Evolutionary conservation across 2,797 vertebrate genomes (phyloP), one percentile per base, ranked within the genome.

Genomic region (Trachurus trachurus): DNA sequence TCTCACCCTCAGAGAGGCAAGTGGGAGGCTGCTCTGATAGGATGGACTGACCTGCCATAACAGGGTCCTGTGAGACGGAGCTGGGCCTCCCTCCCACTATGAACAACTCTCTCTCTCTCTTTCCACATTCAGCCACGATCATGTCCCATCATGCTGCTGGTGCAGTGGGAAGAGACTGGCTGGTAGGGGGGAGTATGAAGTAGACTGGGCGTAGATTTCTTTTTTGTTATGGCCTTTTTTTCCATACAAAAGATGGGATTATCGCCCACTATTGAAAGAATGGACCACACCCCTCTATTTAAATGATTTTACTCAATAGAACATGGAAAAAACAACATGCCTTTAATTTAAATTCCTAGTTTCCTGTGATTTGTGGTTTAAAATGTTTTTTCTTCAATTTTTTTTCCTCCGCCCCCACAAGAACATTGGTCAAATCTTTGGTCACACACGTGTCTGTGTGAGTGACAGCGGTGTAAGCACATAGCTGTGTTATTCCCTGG

Each of bases 41-140:
- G 64, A 76, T 59, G 37, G 74, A 78, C 47, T 7, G 47, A 71
- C 53, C 76, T 63, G 67, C 82, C 80, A 82, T 75, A 83, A 77
- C 81, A 74, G 78, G 64, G 70, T 80, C 66, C 79, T 88, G 53
- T 67, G 69, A 81, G 77, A 84, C 67, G 79, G 81, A 89, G 73
- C 82, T 62, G 76, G 87, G 80, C 75, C 76, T 72, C 58, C 66
- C 59, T 87, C 90, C 85, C 69, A 62, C 78, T 40, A 37, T 16
- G 13, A 76, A 65, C 57, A 49, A 21, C 57, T 76, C 47, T 31
- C 68, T 62, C 68, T 62, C 45, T 81, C 63, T 77, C 74, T 80
- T 78, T 83, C 66, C 52, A 71, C 78, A 47, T 37, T 60, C 53
- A 84, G 68, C 49, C n/a, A 53, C 78, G 63, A 56, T 50, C 39